Conservation (phyloP, 2,797 vertebrate species). For the Megalops cyprinoides region DNA sequence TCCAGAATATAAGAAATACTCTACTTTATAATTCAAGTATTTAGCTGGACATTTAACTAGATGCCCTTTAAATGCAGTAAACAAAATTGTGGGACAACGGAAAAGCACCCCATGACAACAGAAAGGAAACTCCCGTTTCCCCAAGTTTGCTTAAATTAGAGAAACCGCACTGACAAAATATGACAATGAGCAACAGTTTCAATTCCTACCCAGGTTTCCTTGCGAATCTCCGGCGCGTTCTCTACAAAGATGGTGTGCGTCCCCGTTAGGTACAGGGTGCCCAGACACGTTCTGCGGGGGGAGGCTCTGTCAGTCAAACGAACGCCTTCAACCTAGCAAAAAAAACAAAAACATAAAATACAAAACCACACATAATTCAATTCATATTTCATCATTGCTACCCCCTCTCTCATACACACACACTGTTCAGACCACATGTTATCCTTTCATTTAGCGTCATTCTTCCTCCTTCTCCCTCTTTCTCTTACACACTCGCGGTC, state of each 20-base stretch:
- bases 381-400: neutral
- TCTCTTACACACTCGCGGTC: neutral
- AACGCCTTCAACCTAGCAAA: constrained; percentile 91
- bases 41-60: too few species aligned
- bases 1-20: neutral
- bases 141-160: neutral
- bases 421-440: too few species aligned
- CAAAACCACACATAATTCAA: neutral
- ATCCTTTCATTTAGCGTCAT: too few species aligned
- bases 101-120: neutral
- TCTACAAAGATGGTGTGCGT: constrained; percentile 95
- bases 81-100: too few species aligned
- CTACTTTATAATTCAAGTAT: too few species aligned
- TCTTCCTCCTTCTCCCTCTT: too few species aligned
- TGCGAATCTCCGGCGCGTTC: constrained; percentile 78
- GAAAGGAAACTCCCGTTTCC: neutral
- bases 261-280: constrained; percentile 92
- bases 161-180: neutral
- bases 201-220: constrained; percentile 89
- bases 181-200: neutral
- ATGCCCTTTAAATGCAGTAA: too few species aligned
- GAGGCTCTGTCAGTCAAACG: constrained; percentile 83
- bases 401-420: neutral
- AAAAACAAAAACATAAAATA: constrained; percentile 15
- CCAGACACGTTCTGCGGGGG: constrained; percentile 79